Base-by-base conservation (phyloP, 2,113 vertebrate genomes). In the Hydrolagus affinis region DNA sequence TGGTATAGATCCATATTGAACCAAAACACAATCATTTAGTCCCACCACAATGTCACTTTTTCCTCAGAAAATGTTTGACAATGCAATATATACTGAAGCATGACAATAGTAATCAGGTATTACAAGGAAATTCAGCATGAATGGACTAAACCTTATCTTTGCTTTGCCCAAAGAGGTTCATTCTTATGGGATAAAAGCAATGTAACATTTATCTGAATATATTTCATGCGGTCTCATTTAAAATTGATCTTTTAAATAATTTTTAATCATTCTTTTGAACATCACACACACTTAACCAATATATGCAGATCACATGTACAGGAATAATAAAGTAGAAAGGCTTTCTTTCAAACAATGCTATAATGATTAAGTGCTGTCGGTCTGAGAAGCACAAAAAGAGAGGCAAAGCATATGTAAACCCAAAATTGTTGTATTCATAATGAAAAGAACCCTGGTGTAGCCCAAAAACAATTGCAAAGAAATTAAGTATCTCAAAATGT, bases 201-300 rank as follows among this genome's bases (percentile, higher is more conserved):
- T 83, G 21, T 15, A 64, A 62, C 23, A 56, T 23, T n/a, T 28
- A 21, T 21, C 64, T 28, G 59, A 30, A 62, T 66, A 80, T 64
- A 80, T 80, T 60, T n/a, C 7, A 1, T 6, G 28, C 8, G 15
- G 30, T 32, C 66, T 25, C 62, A 17, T 64, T 80, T 80, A 62
- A 14, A 60, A 78, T 64, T 28, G 14, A 80, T 64, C 64, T 64
- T 17, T 23, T 64, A 80, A 83, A 83, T 66, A 12, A 83, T 83
- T 83, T 66, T 64, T 83, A 15, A 66, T 83, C 2, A 44, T 10
- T 68, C 23, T 62, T 25, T 64, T 30, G 62, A 19, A 32, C 32
- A 14, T 83, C 14, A 32, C 25, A 32, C 6, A 19, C 19, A 19
- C 12, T 28, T 15, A 83, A 17, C 28, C 28, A 64, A 66, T 30